phyloP scores from a whole-genome alignment of 2,113 vertebrate species.

The Cardinalis cardinalis region DNA sequence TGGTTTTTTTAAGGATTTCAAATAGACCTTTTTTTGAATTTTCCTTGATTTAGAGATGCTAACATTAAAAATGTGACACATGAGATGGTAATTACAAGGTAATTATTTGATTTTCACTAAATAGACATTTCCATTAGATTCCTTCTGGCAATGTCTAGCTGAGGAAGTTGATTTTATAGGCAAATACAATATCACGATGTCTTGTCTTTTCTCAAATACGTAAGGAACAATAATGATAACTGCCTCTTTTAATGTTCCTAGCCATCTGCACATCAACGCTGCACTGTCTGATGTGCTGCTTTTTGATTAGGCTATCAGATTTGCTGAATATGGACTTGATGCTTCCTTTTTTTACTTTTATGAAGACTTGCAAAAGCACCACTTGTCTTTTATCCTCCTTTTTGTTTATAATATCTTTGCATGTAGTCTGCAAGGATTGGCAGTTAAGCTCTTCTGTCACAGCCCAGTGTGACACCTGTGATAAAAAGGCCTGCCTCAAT shows the following conservation, averaged over 20 bases:
- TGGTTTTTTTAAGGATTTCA: constrained; percentile 34
- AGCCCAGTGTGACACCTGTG: constrained; percentile 6
- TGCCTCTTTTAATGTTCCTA: constrained; percentile 8
- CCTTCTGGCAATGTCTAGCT: constrained; percentile 25
- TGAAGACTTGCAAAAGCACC: not conserved
- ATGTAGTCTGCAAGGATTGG: constrained; percentile 5
- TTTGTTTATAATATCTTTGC: not conserved
- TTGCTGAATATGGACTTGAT: not conserved
- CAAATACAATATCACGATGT: constrained; percentile 36
- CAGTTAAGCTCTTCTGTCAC: not conserved
- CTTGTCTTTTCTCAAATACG: not conserved
- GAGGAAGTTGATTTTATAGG: constrained; percentile 53
- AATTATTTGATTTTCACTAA: constrained; percentile 58
- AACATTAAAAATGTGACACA: constrained; percentile 18
- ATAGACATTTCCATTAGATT: constrained; percentile 24
- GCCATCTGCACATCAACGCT: not conserved
- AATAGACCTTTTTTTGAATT: constrained; percentile 36
- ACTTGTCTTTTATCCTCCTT: not conserved
- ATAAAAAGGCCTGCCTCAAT: constrained; percentile 28
- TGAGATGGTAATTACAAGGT: constrained; percentile 51
- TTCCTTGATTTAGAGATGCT: constrained; percentile 48
- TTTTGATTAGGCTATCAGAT: constrained; percentile 43
- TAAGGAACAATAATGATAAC: constrained; percentile 12
- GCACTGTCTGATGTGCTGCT: not conserved
- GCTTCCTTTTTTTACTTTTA: not conserved